phyloP scores from a whole-genome alignment of 2,797 vertebrate species.

The Sciurus vulgaris region DNA sequence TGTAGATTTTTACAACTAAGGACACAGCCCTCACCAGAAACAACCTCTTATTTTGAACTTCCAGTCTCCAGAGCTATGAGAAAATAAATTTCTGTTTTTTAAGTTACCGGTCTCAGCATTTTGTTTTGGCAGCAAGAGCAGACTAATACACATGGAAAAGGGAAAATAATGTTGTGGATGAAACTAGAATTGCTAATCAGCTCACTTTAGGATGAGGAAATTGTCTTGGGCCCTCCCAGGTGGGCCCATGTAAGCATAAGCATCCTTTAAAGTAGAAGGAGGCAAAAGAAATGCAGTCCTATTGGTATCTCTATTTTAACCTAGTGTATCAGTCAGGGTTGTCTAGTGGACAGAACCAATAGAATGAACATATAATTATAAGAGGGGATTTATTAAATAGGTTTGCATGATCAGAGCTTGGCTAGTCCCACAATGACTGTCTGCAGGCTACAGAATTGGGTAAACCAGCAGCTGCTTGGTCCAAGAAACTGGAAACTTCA shows the following conservation, averaged over 20 bases:
- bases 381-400: background rate
- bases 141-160: background rate
- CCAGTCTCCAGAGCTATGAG: background rate
- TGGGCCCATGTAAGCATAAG: background rate
- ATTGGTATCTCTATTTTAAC: background rate
- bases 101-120: background rate
- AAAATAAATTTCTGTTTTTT: slow-evolving; percentile 9
- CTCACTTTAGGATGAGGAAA: background rate
- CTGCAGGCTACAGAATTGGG: background rate
- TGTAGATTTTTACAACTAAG: background rate
- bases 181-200: background rate
- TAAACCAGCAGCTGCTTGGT: background rate
- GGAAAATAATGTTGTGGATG: background rate
- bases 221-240: background rate
- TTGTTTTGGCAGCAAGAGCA: background rate
- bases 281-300: background rate
- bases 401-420: too few relatives aligned
- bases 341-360: background rate
- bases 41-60: background rate
- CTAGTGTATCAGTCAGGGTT: background rate
- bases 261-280: background rate
- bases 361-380: background rate
- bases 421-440: background rate
- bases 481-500: background rate
- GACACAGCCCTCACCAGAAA: background rate